Evolutionary conservation across 2,888 invertebrate genomes (phyloP), one percentile per base, ranked within the genome.

Genomic region (Archips crataeganus): DNA sequence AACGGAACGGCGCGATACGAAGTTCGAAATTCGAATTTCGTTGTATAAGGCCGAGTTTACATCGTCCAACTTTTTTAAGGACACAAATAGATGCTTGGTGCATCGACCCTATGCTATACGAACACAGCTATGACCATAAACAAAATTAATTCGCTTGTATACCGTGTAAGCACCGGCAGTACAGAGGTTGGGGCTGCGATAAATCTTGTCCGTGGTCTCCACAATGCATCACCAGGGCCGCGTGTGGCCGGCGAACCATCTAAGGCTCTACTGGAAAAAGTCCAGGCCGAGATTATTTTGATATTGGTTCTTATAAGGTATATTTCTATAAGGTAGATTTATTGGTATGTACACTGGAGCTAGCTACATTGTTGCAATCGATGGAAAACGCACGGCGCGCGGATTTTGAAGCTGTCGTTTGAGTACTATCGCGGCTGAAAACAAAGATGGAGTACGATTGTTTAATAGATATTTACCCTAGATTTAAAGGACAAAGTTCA

Each of bases 61-160:
- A 23, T 23, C 6, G 4, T 1, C 39, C 39, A 39, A 39, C 4
- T 39, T 39, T 39, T 5, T 6, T 1, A 39, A 39, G 4, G 4
- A 4, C 39, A 6, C 5, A 4, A 4, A 39, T 39, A 23, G 9
- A 23, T 8, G 23, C 45, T 42, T 42, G 9, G 45, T 42, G 60
- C 45, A 51, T 60, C 72, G 51, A 42, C 67, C 61, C 70, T 54
- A 66, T 71, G 65, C 57, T 32, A 74, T 74, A 71, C 67, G 66
- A 74, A 71, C 67, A 75, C 73, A 65, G 78, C 77, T 80, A 83
- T 82, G 82, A 77, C 84, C 84, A 88, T 88, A 89, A 87, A 88
- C 86, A 87, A 89, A 87, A 86, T 87, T 84, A 85, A 86, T 86
- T 81, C 83, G 79, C 85, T 79, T 80, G 82, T 79, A 77, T 79